Conservation (phyloP, 2,113 vertebrate species). For the Hypocryptadius cinnamomeus region DNA sequence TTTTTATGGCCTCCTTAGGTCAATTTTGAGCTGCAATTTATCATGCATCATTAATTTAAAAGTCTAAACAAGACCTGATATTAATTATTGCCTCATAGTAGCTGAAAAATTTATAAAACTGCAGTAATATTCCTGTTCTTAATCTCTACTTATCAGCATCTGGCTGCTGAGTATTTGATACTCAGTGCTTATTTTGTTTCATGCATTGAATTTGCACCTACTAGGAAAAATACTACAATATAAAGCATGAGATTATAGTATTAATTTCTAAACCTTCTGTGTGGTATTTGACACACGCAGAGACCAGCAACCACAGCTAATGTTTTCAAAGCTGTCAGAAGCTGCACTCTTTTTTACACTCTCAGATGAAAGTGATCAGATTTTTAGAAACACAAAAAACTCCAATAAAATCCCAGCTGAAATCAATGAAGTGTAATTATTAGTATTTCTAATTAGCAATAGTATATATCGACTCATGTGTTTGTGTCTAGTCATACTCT, state of each 20-base stretch:
- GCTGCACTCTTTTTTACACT: background rate
- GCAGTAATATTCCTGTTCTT: background rate
- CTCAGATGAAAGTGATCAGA: background rate
- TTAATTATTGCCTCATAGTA: background rate
- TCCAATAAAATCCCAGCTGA: background rate
- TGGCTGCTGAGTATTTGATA: background rate
- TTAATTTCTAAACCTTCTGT: background rate
- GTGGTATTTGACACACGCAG: slow-evolving; percentile 3
- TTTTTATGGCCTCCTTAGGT: background rate
- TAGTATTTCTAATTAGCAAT: background rate
- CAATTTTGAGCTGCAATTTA: background rate
- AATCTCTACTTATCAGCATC: background rate
- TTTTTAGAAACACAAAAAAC: background rate
- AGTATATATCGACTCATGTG: background rate
- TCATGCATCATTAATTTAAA: background rate
- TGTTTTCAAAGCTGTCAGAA: slow-evolving; percentile 17
- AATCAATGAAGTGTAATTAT: background rate
- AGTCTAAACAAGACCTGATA: background rate
- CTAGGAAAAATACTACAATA: background rate
- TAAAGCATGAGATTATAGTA: background rate
- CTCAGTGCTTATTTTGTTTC: background rate
- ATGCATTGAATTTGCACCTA: background rate
- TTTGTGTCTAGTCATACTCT: background rate
- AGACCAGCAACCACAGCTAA: background rate
- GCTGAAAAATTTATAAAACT: background rate